A percentile compares a stretch with the other conserved stretches of the same genome.
Evolutionary conservation across 2,797 vertebrate species (phyloP).

Genomic region (Hippopotamyrus pictus): DNA sequence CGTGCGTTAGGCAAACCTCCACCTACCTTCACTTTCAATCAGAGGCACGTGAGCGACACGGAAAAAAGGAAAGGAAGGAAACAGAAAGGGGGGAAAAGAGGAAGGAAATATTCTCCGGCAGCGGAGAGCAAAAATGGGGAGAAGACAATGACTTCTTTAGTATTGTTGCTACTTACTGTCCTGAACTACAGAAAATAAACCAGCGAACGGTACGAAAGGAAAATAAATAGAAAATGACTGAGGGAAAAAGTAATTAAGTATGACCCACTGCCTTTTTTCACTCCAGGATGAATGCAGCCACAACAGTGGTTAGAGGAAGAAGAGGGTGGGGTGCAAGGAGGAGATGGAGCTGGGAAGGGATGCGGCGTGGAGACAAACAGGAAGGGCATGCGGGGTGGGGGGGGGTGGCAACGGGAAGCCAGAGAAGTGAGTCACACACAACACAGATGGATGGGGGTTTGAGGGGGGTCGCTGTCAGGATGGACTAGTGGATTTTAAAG

Average conservation of each 20-base stretch:
- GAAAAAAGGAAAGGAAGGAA: slow-evolving; percentile 61
- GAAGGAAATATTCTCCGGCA: slow-evolving; percentile 92
- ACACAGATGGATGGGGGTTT: slow-evolving; percentile 51
- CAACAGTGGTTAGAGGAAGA: slow-evolving; percentile 46
- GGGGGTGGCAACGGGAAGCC: slow-evolving; percentile 47
- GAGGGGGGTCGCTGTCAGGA: slow-evolving; percentile 54
- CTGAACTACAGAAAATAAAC: slow-evolving; percentile 62
- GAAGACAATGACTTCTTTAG: slow-evolving; percentile 95
- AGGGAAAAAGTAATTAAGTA: slow-evolving; percentile 25
- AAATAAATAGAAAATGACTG: slow-evolving; percentile 47
- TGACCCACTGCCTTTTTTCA: slow-evolving; percentile 63
- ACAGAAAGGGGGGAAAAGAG: slow-evolving; percentile 64
- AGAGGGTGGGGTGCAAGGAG: slow-evolving; percentile 30
- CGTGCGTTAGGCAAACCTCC: slow-evolving; percentile 86
- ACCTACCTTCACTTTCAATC: slow-evolving; percentile 98
- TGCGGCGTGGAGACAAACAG: slow-evolving; percentile 40
- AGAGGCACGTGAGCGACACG: slow-evolving; percentile 96
- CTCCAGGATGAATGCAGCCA: slow-evolving; percentile 58
- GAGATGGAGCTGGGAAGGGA: slow-evolving; percentile 48
- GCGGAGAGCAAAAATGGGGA: slow-evolving; percentile 85
- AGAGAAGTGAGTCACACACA: slow-evolving; percentile 57
- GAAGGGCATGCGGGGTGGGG: slow-evolving; percentile 57
- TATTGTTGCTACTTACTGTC: slow-evolving; percentile 76
- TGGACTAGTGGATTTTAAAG: slow-evolving; percentile 61
- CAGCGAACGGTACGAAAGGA: slow-evolving; percentile 38